phyloP scores from a whole-genome alignment of 2,888 invertebrate genomes.

The Pseudococcus viburni region DNA sequence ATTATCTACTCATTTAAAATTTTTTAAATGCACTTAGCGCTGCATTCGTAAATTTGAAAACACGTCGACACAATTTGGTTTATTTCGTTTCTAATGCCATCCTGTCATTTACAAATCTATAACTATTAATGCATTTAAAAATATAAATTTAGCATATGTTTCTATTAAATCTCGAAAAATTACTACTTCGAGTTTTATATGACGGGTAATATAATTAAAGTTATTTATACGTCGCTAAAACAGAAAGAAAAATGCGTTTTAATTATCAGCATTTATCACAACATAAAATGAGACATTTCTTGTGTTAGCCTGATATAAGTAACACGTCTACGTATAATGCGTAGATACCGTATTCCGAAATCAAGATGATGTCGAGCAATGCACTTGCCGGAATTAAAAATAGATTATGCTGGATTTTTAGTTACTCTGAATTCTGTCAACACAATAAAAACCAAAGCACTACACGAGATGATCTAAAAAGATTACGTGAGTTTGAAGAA shows the following conservation, averaged over 20 bases:
- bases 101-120: constrained; percentile 38
- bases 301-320: not conserved
- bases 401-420: constrained; percentile 8
- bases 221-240: constrained; percentile 22
- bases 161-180: constrained; percentile 5
- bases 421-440: constrained; percentile 2
- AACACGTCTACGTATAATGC: not conserved
- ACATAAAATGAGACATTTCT: constrained; percentile 2
- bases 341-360: not conserved
- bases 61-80: not conserved
- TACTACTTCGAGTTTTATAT: constrained; percentile 3
- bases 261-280: constrained; percentile 42
- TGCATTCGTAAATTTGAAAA: not conserved
- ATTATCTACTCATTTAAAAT: not conserved
- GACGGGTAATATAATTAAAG: constrained; percentile 22
- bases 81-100: not conserved
- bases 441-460: not conserved
- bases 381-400: constrained; percentile 38
- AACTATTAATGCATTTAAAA: constrained; percentile 16
- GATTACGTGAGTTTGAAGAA: not conserved
- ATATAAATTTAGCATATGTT: not conserved
- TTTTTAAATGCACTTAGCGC: too few species aligned
- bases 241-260: constrained; percentile 36
- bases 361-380: constrained; percentile 8
- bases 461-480: not conserved